Percentiles rank a stretch among this genome's conserved stretches.
These are phyloP conservation scores for Eurypyga helias DNA, from an alignment of 2,113 vertebrate species.

Conservation along the genomic window DNA sequence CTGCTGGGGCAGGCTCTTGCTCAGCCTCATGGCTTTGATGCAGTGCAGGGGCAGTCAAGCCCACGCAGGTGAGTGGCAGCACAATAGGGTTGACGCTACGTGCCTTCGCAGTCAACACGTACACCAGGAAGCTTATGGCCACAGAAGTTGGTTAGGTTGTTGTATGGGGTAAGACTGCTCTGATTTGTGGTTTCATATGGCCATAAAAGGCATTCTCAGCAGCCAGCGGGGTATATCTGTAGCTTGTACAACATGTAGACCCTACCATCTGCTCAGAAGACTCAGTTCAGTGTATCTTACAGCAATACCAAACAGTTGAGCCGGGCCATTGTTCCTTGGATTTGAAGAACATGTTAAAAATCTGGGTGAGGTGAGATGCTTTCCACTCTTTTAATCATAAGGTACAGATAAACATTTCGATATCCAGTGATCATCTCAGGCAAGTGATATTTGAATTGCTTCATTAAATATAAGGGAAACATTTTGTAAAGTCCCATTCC, in stretches of 20 bases:
- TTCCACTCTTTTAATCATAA: neutral
- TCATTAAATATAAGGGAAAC: neutral
- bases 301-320: neutral
- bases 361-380: neutral
- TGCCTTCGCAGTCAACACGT: accelerated
- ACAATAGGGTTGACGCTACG: accelerated
- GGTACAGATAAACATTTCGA: neutral
- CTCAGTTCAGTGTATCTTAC: neutral
- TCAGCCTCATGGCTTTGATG: neutral
- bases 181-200: neutral
- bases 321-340: neutral
- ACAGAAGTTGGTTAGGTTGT: neutral
- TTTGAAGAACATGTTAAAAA: neutral
- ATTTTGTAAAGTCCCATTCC: neutral
- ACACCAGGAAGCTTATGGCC: neutral
- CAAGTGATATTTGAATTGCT: neutral
- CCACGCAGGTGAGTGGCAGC: neutral
- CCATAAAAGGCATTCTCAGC: neutral
- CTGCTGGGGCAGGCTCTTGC: too few species aligned
- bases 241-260: neutral
- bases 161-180: neutral
- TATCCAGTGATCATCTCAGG: neutral
- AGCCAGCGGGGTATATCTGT: neutral
- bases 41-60: neutral
- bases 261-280: neutral